Percentiles rank a stretch among this genome's conserved stretches.
phyloP scores from a whole-genome alignment of 2,797 vertebrate species.

The Notamacropus eugenii region DNA sequence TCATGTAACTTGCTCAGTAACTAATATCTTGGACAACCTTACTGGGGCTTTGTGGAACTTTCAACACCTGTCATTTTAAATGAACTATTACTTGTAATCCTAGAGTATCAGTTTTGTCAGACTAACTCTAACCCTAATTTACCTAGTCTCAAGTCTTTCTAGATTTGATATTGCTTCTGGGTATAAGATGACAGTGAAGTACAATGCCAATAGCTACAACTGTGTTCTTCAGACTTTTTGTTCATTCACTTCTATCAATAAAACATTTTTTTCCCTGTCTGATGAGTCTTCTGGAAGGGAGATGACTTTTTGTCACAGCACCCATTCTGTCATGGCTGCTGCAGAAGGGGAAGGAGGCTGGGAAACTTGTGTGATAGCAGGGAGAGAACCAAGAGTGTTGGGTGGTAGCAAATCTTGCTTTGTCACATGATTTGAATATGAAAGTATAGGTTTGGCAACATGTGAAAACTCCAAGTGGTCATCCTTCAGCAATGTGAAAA shows the following conservation, averaged over 20 bases:
- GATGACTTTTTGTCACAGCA: not conserved
- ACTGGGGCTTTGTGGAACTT: not conserved
- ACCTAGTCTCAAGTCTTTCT: not conserved
- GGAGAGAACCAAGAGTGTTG: conserved; percentile 22
- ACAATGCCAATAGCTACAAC: not conserved
- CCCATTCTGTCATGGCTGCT: not conserved
- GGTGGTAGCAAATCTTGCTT: conserved; percentile 4
- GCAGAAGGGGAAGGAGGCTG: not conserved
- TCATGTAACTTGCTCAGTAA: not conserved
- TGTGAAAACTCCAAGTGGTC: conserved; percentile 5
- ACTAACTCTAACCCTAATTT: not conserved
- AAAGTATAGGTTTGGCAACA: not conserved
- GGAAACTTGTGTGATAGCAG: not conserved
- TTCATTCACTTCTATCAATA: not conserved
- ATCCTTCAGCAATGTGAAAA: not conserved
- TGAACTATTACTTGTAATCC: not conserved
- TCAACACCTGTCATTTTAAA: not conserved
- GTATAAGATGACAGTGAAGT: conserved; percentile 25
- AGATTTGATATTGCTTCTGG: conserved; percentile 9
- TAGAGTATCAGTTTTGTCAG: not conserved
- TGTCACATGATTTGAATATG: not conserved
- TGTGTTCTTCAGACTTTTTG: conserved; percentile 21
- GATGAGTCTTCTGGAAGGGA: not conserved
- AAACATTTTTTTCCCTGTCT: not conserved
- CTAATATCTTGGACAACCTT: not conserved